These are phyloP conservation scores for Stratiomys singularior DNA, from an alignment of 2,888 invertebrate genomes.

Conservation along the genomic window DNA sequence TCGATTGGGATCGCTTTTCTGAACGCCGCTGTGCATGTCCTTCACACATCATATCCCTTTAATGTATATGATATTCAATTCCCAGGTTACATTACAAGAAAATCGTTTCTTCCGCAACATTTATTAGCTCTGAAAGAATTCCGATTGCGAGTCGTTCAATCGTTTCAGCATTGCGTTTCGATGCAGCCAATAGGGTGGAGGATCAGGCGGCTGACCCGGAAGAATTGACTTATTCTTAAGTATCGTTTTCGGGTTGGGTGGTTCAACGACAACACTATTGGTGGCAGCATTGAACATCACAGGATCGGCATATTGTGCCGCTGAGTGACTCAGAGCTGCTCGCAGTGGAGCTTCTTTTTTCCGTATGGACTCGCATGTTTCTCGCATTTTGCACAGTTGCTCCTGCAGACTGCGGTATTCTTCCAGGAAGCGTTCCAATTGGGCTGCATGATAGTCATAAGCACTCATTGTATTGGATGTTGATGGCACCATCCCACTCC, in stretches of 20 bases:
- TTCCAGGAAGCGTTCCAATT: conserved; percentile 81
- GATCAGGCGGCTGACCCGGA: conserved; percentile 64
- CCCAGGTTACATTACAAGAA: not conserved
- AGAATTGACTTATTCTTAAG: conserved; percentile 69
- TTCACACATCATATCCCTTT: too few relatives aligned
- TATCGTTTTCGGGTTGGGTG: conserved; percentile 66
- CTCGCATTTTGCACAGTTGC: conserved; percentile 83
- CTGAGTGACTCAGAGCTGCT: conserved; percentile 58
- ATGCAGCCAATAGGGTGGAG: conserved; percentile 66
- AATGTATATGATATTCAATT: not conserved
- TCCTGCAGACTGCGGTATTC: conserved; percentile 82
- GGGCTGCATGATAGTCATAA: conserved; percentile 82
- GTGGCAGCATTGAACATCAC: conserved; percentile 64
- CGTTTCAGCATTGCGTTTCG: conserved; percentile 66
- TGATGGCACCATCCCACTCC: conserved; percentile 63
- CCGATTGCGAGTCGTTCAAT: conserved; percentile 65
- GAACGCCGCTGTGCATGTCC: too few relatives aligned
- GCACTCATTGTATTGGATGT: conserved; percentile 69
- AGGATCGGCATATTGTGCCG: conserved; percentile 64
- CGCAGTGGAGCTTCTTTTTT: conserved; percentile 65
- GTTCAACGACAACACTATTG: conserved; percentile 56
- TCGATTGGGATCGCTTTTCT: too few relatives aligned
- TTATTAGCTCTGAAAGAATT: conserved; percentile 69
- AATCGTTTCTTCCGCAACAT: not conserved
- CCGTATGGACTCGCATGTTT: conserved; percentile 76